Evolutionary conservation across 1,140 invertebrate species (phyloP), one percentile per base, ranked within the genome.

Genomic region (Heliconius hermathena): DNA sequence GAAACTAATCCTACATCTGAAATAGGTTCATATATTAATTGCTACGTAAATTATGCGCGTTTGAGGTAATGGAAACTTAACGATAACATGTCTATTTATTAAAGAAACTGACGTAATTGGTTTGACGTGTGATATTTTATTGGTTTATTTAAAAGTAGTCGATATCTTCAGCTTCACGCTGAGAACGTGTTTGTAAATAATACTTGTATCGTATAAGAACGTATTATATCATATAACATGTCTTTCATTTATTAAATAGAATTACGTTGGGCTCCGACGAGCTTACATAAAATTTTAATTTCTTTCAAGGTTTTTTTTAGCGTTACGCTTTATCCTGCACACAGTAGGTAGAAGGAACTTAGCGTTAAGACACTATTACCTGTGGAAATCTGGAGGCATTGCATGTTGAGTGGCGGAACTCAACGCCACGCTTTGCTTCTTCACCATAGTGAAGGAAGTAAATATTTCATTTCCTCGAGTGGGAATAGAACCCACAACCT

Each of bases 1-100:
- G 66, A 83, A 85, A 73, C 73, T 71, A 77, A 71, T 49, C 38
- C 36, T 41, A 71, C 70, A 71, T 72, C 66, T 66, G 70, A 77
- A 77, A n/a, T 70, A 77, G 60, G 60, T 66, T 66, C 70, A 71
- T 71, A 52, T 78, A 76, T 74, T 73, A 76, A 78, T 81, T 41
- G 57, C 71, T 22, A 73, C 76, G 71, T 77, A 81, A 77, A 75
- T 79, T 72, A 60, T 70, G 18, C 54, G 66, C 54, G 49, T 76
- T 72, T 80, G 49, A 75, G 71, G 46, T 52, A 74, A 80, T 74
- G 29, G 76, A 60, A 60, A 71, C 26, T 71, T 74, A 57, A 77
- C 16, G n/a, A 54, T 75, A 46, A 73, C 46, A 73, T 52, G 71
- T 49, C 46, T 73, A 73, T 49, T 46, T 73, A 73, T 73, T 73